These are phyloP conservation scores for Microcebus ravelobensis DNA, from an alignment of 2,113 vertebrate genomes.

Conservation along the genomic window DNA sequence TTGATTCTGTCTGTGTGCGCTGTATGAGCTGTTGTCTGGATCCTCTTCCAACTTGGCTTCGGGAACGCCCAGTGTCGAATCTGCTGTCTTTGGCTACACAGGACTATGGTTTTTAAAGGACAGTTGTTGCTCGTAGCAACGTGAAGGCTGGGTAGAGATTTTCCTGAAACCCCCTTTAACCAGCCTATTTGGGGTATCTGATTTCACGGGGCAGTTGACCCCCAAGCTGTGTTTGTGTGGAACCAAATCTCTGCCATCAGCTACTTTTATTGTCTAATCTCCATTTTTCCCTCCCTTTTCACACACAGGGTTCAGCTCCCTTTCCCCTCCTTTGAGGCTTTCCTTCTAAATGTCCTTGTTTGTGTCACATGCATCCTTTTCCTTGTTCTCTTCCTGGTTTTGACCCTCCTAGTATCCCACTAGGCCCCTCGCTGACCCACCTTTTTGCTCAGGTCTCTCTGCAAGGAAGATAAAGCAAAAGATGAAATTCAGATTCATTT, in stretches of 20 bases:
- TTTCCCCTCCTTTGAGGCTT: neutral
- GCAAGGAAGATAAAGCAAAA: neutral
- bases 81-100: neutral
- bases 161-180: neutral
- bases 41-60: neutral
- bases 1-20: neutral
- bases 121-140: neutral
- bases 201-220: neutral
- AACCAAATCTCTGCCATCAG: neutral
- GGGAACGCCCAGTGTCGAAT: neutral
- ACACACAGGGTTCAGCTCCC: neutral
- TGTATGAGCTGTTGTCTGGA: neutral
- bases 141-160: neutral
- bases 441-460: neutral
- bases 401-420: neutral
- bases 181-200: neutral
- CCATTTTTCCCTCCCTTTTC: neutral
- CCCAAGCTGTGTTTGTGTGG: neutral
- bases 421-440: too few relatives aligned
- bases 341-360: neutral
- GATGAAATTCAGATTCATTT: neutral
- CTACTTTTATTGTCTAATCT: neutral
- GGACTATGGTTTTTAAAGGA: neutral
- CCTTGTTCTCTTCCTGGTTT: neutral
- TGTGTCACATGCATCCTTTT: neutral